Evolutionary conservation across 2,888 invertebrate species (phyloP), one percentile per base, ranked within the genome.

Genomic region (Athalia circularis): DNA sequence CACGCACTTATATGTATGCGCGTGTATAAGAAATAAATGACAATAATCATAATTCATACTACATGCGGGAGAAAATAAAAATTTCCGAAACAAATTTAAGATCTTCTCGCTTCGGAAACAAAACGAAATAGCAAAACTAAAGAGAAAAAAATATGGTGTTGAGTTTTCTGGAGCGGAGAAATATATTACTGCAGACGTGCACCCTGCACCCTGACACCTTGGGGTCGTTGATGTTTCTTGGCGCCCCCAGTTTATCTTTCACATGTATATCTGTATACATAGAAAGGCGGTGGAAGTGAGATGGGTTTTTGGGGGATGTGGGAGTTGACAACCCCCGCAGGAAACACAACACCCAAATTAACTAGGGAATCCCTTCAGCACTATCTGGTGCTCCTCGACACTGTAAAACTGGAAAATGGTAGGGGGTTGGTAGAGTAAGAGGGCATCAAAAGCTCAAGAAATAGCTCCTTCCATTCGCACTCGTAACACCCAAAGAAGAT

Each of bases 401-500:
- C 29, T 29, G 29, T 29, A 29, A 29, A 29, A 29, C 29, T 29
- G 29, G 29, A 29, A 29, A 29, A 29, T 29, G 29, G 29, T 29
- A 29, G 29, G 29, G 29, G 29, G 29, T 29, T 29, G 29, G 29
- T 29, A 29, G 29, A 29, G 29, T 29, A 29, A 13, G 52, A 6
- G 43, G 11, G 68, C 68, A 68, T 68, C 68, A 68, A 68, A 54
- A 68, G 68, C 68, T 68, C 68, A 68, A 68, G 52, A 54, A 68
- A 29, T 29, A 29, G 52, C 68, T 68, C 50, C 52, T 52, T 68
- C 45, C 68, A 29, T 43, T 68, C 54, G 54, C 8, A 54, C n/a
- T 68, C 43, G 11, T 13, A n/a, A 13, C 61, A 11, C 68, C n/a
- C 47, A 29, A 29, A 5, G 68, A 29, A 43, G 52, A 43, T 65